A percentile compares a stretch with the other conserved stretches of the same genome.
Evolutionary conservation across 2,113 vertebrate species (phyloP).

Genomic region (Colaptes auratus): DNA sequence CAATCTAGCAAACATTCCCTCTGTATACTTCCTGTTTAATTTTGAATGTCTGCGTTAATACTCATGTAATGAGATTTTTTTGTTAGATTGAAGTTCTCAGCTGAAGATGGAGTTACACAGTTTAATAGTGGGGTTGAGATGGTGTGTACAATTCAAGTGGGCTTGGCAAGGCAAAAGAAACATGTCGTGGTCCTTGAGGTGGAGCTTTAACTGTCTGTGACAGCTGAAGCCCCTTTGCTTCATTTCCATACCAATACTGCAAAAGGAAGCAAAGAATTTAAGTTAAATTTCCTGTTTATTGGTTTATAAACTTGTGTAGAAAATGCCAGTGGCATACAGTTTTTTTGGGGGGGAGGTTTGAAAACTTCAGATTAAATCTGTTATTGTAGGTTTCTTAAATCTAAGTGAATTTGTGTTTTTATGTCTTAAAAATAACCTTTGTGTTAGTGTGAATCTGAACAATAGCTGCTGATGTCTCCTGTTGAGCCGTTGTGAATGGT

Average conservation of each 20-base stretch:
- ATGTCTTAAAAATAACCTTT: constrained; percentile 64
- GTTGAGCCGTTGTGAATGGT: constrained; percentile 21
- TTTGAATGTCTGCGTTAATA: constrained; percentile 45
- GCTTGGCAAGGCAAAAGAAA: background rate
- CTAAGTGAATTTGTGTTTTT: constrained; percentile 59
- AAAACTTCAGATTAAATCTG: constrained; percentile 33
- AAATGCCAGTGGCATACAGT: background rate
- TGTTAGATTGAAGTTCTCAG: constrained; percentile 21
- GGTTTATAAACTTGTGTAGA: background rate
- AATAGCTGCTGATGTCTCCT: constrained; percentile 46
- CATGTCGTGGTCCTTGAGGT: background rate
- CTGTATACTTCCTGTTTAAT: constrained; percentile 69
- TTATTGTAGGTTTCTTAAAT: constrained; percentile 32
- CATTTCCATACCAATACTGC: background rate
- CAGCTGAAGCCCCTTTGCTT: background rate
- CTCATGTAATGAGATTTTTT: constrained; percentile 45
- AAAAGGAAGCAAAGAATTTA: background rate
- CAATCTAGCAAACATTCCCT: constrained; percentile 64
- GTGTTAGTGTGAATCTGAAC: constrained; percentile 45
- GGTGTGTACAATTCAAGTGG: background rate
- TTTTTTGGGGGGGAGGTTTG: background rate
- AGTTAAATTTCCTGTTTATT: background rate
- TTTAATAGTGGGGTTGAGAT: background rate
- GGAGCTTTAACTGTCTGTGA: background rate
- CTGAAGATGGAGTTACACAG: background rate